Conservation (phyloP, 2,888 invertebrate genomes). For the Cyaniris semiargus region DNA sequence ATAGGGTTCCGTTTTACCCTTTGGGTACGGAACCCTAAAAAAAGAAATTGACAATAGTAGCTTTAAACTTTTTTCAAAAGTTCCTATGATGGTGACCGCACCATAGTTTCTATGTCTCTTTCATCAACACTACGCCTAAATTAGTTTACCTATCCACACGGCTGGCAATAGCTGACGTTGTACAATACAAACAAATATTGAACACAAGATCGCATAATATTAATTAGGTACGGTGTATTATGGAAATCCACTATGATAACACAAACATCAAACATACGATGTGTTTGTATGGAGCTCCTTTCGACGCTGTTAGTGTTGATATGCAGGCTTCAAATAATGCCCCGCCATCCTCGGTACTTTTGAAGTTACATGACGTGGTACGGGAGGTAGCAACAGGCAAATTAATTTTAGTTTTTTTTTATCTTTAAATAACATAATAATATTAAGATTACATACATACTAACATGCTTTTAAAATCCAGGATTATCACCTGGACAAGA, state of each 20-base stretch:
- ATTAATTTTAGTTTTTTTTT: no score
- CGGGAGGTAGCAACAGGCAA: no score
- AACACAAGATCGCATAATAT: constrained; percentile 29
- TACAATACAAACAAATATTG: constrained; percentile 33
- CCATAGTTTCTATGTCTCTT: background rate
- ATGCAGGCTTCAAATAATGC: constrained; percentile 3
- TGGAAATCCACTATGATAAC: constrained; percentile 32
- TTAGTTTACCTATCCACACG: constrained; percentile 8
- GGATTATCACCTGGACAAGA: no score
- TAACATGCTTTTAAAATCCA: no score
- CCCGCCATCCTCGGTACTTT: background rate
- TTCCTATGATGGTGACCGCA: no score
- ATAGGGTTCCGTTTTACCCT: no score
- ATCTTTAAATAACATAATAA: no score
- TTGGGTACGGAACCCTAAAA: no score
- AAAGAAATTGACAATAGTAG: no score
- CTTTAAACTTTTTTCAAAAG: no score
- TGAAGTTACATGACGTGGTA: background rate
- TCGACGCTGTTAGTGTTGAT: background rate
- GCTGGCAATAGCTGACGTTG: background rate
- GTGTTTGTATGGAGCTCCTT: constrained; percentile 18
- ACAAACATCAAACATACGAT: constrained; percentile 27
- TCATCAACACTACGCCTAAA: background rate
- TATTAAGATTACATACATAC: no score
- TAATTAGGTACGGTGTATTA: constrained; percentile 33